A percentile compares a stretch with the other conserved stretches of the same genome.
Conservation (phyloP, 2,888 invertebrate species). For the Plutella xylostella region DNA sequence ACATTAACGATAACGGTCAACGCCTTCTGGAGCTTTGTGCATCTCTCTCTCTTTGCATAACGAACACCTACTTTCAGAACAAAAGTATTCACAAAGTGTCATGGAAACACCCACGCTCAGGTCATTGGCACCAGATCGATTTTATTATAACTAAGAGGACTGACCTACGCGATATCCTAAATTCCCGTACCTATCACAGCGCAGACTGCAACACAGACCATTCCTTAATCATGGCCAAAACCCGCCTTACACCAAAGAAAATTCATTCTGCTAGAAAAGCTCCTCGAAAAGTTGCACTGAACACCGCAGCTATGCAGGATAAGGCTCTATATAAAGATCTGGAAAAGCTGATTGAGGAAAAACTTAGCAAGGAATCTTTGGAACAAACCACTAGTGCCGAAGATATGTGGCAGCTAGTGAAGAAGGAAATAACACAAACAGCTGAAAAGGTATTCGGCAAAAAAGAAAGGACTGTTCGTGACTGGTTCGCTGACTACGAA, state of each 20-base stretch:
- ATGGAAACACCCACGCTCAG: not conserved
- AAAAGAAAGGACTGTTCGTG: not conserved
- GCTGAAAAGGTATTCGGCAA: not conserved
- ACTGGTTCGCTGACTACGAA: not conserved
- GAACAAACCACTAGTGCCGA: not conserved
- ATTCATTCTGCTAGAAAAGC: not conserved
- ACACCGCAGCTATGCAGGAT: too few species aligned
- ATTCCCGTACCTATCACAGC: not conserved
- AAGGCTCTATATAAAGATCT: too few species aligned
- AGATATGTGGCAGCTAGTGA: not conserved
- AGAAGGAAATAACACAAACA: not conserved
- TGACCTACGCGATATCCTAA: not conserved
- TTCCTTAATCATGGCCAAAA: not conserved
- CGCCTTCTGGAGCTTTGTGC: conserved; percentile 16
- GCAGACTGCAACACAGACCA: not conserved
- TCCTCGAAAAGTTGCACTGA: too few species aligned
- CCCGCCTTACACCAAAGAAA: not conserved
- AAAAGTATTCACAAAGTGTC: conserved; percentile 14
- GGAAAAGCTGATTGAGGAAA: too few species aligned
- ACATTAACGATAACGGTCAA: not conserved
- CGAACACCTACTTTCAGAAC: conserved; percentile 15
- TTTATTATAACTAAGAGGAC: conserved; percentile 5
- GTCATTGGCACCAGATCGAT: not conserved
- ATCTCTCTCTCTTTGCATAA: conserved; percentile 13
- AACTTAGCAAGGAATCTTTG: too few species aligned